Base-by-base conservation (phyloP, 2,888 invertebrate species). In the Acanthoscelides obtectus region DNA sequence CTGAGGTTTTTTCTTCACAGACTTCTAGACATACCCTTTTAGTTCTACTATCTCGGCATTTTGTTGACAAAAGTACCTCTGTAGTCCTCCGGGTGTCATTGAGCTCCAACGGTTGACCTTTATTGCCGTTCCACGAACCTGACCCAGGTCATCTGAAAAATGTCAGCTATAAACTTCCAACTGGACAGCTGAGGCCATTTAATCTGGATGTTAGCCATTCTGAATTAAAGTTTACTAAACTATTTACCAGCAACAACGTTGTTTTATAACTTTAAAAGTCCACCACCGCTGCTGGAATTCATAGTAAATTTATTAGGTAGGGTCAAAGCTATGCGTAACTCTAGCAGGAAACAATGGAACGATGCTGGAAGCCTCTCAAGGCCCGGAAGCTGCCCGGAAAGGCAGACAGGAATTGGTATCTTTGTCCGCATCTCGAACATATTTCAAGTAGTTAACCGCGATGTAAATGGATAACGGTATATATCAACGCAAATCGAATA, bases 291-390 rank as follows among this genome's bases (percentile, higher is more conserved):
- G 1, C 45, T 17, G 20, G 22, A 66, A 66, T 66, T 4, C 20
- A 66, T 20, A 66, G 66, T 66, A 8, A 22, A 66, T 66, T 66
- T 66, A 66, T 66, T 66, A 66, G 20, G 22, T 45, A 20, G 22
- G 65, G 66, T 66, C 20, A 66, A 22, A 66, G 66, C 21, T 20
- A 22, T 22, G 66, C 66, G 66, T 66, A 66, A 66, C 22, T 66
- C 20, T 12, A 8, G 66, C 66, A 2, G 66, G 66, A 66, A 45
- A 66, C 66, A 66, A 66, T 66, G 66, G 12, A 6, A 20, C 5
- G 12, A n/a, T 64, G 3, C 3, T 12, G 12, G 6, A 66, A 66
- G 1, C 22, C 22, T 5, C 12, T 20, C 20, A 66, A 45, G 45
- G 17, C 17, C 45, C 45, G 45, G 12, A 12, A 4, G 45, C 45